Evolutionary conservation across 2,113 vertebrate species (phyloP).

Genomic region (Rhabdornis inornatus): DNA sequence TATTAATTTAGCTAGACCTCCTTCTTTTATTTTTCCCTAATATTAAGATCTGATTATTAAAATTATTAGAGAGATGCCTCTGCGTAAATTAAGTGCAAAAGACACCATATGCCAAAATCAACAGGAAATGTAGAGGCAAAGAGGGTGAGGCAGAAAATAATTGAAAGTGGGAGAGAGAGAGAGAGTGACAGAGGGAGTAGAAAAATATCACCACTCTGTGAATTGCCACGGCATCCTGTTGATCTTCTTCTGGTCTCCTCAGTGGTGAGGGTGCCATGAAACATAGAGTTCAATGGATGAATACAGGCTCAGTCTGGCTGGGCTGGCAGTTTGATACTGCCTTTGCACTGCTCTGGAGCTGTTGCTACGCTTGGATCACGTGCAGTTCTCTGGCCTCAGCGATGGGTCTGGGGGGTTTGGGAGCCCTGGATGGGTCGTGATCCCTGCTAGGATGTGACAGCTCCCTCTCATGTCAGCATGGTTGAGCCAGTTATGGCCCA

Average conservation of each 20-base stretch:
- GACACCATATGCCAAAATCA: not conserved
- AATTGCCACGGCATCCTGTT: not conserved
- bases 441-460: not conserved
- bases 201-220: not conserved
- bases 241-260: not conserved
- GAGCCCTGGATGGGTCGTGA: no score
- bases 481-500: not conserved
- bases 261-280: no score
- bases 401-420: not conserved
- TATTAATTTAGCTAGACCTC: not conserved
- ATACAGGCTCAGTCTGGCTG: no score
- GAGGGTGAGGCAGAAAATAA: not conserved
- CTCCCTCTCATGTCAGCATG: not conserved
- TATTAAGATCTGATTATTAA: not conserved
- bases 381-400: not conserved
- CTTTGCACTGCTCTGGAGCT: not conserved
- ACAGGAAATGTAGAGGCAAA: not conserved
- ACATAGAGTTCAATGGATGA: not conserved
- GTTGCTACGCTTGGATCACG: accelerated
- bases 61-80: not conserved
- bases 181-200: not conserved
- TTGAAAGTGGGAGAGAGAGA: not conserved
- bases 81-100: not conserved
- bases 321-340: not conserved
- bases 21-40: not conserved